A percentile compares a stretch with the other conserved stretches of the same genome.
Evolutionary conservation across 2,113 vertebrate species (phyloP).

Genomic region (Thermophis baileyi): DNA sequence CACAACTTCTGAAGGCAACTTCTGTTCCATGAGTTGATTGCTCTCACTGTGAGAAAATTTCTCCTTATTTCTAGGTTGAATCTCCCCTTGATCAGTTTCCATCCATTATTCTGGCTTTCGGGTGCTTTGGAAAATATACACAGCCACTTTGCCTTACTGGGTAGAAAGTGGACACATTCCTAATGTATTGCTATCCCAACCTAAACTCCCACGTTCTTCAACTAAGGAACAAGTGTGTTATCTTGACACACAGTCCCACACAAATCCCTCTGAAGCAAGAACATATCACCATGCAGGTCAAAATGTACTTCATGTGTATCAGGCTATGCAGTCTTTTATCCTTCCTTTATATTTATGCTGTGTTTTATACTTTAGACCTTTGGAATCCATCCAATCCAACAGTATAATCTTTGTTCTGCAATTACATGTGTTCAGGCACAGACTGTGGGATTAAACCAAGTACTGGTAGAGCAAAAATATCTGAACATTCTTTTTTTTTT

Average conservation of each 20-base stretch:
- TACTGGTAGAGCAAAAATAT: background rate
- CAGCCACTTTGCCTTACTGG: background rate
- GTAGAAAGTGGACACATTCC: background rate
- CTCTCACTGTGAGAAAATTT: too few species aligned
- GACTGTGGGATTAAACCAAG: background rate
- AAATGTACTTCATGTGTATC: background rate
- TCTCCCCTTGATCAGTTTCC: too few species aligned
- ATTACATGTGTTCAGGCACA: background rate
- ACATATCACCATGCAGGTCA: background rate
- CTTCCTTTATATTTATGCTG: background rate
- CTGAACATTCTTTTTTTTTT: background rate
- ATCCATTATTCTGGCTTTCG: too few species aligned
- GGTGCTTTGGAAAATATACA: too few species aligned
- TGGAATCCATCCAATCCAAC: background rate
- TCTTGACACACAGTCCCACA: too few species aligned
- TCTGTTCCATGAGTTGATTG: too few species aligned
- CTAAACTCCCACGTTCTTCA: background rate
- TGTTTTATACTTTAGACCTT: background rate
- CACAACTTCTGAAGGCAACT: too few species aligned
- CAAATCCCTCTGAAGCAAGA: background rate
- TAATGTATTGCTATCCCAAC: background rate
- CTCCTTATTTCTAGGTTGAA: too few species aligned
- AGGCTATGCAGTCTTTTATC: background rate
- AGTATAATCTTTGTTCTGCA: background rate
- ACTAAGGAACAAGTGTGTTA: background rate